A percentile compares a stretch with the other conserved stretches of the same genome.
phyloP scores from a whole-genome alignment of 2,888 invertebrate genomes.

The Tenthredo mesomela region DNA sequence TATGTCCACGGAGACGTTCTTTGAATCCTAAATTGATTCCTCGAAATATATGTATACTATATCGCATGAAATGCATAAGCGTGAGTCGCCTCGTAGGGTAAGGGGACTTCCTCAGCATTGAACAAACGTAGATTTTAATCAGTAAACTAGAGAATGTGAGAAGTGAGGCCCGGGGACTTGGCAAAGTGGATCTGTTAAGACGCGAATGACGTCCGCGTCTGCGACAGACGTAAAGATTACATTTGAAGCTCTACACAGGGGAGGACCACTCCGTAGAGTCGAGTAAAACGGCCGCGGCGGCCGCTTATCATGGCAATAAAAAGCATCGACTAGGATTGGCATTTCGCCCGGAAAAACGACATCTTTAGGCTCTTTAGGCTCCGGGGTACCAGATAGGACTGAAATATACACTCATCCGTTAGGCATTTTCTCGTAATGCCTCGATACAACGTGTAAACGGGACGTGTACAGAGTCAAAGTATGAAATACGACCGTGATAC shows the following conservation, averaged over 20 bases:
- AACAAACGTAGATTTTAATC: constrained; percentile 30
- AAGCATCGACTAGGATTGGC: constrained; percentile 73
- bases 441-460: constrained; percentile 39
- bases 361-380: constrained; percentile 63
- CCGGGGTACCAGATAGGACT: constrained; percentile 55
- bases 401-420: constrained; percentile 73
- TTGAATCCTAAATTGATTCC: not conserved
- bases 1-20: not conserved
- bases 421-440: constrained; percentile 56
- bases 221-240: constrained; percentile 69
- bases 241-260: constrained; percentile 60
- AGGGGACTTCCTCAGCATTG: not conserved
- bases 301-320: constrained; percentile 73
- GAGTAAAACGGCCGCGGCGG: constrained; percentile 36
- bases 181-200: constrained; percentile 36
- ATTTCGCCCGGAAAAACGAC: constrained; percentile 68
- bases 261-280: not conserved
- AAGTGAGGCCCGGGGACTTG: constrained; percentile 12
- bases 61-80: not conserved
- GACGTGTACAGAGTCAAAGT: constrained; percentile 39
- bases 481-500: constrained; percentile 35
- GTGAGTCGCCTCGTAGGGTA: not conserved
- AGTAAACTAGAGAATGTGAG: constrained; percentile 27
- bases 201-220: constrained; percentile 44
- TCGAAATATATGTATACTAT: not conserved